These are phyloP conservation scores for Drosophila persimilis DNA, from an alignment of 1,140 invertebrate genomes.

Conservation along the genomic window DNA sequence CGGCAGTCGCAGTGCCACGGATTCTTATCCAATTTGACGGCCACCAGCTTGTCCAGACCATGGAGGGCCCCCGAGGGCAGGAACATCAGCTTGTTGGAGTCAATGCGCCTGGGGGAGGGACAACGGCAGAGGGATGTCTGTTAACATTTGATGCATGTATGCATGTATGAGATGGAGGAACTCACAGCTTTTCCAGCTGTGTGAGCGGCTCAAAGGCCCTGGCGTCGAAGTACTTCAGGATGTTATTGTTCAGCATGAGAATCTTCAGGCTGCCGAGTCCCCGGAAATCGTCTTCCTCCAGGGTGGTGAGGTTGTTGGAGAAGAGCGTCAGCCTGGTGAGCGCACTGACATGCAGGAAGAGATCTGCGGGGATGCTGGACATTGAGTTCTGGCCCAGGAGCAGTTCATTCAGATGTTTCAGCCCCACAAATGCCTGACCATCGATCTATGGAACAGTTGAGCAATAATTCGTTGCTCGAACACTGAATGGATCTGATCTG, in stretches of 20 bases:
- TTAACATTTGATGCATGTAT: neutral
- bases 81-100: conserved; percentile 90
- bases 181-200: conserved; percentile 84
- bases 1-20: conserved; percentile 94
- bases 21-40: conserved; percentile 91
- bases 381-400: conserved; percentile 86
- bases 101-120: conserved; percentile 86
- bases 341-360: conserved; percentile 83
- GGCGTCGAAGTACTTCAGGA: conserved; percentile 84
- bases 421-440: conserved; percentile 83
- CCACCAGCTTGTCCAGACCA: conserved; percentile 86
- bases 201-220: conserved; percentile 84
- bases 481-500: too few relatives aligned
- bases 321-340: conserved; percentile 86
- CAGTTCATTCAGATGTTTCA: conserved; percentile 85
- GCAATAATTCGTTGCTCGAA: neutral
- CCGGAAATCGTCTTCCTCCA: conserved; percentile 84
- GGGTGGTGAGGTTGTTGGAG: conserved; percentile 85
- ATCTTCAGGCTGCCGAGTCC: conserved; percentile 85
- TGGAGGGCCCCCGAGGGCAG: conserved; percentile 89
- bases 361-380: conserved; percentile 83
- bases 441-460: conserved; percentile 62
- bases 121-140: neutral
- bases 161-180: conserved; percentile 17
- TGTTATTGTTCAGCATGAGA: conserved; percentile 87